Conservation (phyloP, 2,113 vertebrate species). For the Sciurus niger region DNA sequence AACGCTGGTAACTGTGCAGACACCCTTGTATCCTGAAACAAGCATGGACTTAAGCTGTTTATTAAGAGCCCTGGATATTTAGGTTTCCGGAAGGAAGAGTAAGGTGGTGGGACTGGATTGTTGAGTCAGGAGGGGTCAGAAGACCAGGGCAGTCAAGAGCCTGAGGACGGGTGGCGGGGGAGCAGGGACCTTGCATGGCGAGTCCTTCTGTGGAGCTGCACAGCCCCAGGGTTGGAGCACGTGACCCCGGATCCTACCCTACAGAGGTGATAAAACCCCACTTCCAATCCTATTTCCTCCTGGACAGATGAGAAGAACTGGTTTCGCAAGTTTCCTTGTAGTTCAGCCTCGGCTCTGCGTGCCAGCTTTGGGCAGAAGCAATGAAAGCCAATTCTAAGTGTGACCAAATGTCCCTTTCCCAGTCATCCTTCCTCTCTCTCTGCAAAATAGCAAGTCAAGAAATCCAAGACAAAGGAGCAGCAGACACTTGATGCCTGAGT, state of each 20-base stretch:
- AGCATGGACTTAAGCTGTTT: not conserved
- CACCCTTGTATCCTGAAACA: not conserved
- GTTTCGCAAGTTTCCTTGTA: fast-evolving
- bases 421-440: not conserved
- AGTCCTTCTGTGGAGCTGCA: not conserved
- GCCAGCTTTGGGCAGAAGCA: not conserved
- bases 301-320: fast-evolving
- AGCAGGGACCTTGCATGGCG: fast-evolving
- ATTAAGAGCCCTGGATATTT: not conserved
- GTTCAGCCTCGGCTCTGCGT: fast-evolving
- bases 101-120: not conserved
- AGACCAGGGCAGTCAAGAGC: not conserved
- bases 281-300: too few species aligned
- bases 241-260: too few species aligned
- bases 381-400: not conserved
- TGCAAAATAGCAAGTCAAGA: not conserved
- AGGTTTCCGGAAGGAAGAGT: not conserved
- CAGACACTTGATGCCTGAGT: fast-evolving
- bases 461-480: not conserved
- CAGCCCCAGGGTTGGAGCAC: fast-evolving
- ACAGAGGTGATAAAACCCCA: not conserved
- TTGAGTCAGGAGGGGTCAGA: not conserved
- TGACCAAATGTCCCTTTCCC: not conserved
- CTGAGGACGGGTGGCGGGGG: fast-evolving
- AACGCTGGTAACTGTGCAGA: not conserved